These are phyloP conservation scores for Elephantulus edwardii DNA, from an alignment of 2,113 vertebrate species.

Conservation along the genomic window DNA sequence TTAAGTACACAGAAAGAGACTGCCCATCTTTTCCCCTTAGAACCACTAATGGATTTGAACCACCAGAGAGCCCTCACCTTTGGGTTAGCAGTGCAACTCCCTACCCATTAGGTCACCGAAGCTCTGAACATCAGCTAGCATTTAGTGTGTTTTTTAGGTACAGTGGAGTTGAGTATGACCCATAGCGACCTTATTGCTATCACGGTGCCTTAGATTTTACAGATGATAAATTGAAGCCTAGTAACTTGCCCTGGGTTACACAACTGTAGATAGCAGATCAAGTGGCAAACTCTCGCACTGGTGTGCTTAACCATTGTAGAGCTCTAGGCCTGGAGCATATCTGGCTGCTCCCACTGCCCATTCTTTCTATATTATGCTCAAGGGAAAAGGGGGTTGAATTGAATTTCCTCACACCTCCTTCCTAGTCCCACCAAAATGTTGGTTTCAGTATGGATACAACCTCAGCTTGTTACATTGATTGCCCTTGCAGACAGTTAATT, in stretches of 20 bases:
- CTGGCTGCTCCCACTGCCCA: background rate
- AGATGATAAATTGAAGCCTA: constrained; percentile 22
- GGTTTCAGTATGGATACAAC: background rate
- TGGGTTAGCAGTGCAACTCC: too few species aligned
- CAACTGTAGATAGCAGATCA: constrained; percentile 9
- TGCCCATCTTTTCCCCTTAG: too few species aligned
- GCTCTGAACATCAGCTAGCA: too few species aligned
- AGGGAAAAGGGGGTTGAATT: constrained; percentile 1
- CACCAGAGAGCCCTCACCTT: too few species aligned
- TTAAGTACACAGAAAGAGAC: too few species aligned
- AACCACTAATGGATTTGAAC: too few species aligned
- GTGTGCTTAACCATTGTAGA: background rate
- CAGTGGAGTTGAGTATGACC: too few species aligned
- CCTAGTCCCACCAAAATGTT: background rate
- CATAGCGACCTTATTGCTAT: too few species aligned
- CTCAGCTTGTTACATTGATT: constrained; percentile 52
- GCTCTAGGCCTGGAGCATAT: background rate
- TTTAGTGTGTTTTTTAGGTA: too few species aligned
- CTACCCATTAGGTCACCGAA: too few species aligned
- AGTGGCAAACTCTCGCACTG: background rate
- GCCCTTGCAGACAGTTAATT: constrained; percentile 24
- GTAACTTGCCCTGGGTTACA: background rate
- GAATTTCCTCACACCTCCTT: background rate
- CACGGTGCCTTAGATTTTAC: constrained; percentile 4
- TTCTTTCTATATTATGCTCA: background rate